phyloP scores from a whole-genome alignment of 2,888 invertebrate species.

The Cerastis leucographa region DNA sequence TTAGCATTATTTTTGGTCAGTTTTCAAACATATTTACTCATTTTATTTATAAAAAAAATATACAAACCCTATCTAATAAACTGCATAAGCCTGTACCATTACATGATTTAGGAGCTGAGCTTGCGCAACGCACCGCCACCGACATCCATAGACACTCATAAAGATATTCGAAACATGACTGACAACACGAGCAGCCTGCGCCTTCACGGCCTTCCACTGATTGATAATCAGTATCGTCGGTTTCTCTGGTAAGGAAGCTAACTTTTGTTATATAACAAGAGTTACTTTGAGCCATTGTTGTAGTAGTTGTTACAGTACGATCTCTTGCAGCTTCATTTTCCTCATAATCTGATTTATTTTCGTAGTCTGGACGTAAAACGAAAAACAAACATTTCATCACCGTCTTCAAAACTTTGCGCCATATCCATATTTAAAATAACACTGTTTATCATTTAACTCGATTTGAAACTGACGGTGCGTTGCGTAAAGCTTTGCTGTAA shows the following conservation, averaged over 20 bases:
- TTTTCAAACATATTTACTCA: background rate
- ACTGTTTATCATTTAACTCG: constrained; percentile 72
- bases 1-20: background rate
- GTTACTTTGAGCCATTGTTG: constrained; percentile 73
- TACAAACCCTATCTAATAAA: constrained; percentile 81
- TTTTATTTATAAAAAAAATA: background rate
- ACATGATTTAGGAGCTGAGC: constrained; percentile 74
- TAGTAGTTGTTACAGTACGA: constrained; percentile 73
- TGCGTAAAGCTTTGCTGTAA: constrained; percentile 73
- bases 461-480: constrained; percentile 74
- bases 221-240: constrained; percentile 40
- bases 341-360: constrained; percentile 68
- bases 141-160: constrained; percentile 76
- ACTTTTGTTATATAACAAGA: constrained; percentile 77
- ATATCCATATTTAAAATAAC: constrained; percentile 75
- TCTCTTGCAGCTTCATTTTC: constrained; percentile 83
- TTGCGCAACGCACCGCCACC: constrained; percentile 85
- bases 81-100: constrained; percentile 75
- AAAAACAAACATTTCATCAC: constrained; percentile 41
- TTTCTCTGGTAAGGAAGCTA: constrained; percentile 69
- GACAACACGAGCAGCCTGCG: constrained; percentile 76
- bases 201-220: constrained; percentile 50
- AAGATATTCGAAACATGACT: constrained; percentile 70
- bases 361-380: constrained; percentile 69
- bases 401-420: constrained; percentile 12